Percentiles rank a stretch among this genome's conserved stretches.
These are phyloP conservation scores for Oreocharis arfaki DNA, from an alignment of 2,113 vertebrate species.

Conservation along the genomic window DNA sequence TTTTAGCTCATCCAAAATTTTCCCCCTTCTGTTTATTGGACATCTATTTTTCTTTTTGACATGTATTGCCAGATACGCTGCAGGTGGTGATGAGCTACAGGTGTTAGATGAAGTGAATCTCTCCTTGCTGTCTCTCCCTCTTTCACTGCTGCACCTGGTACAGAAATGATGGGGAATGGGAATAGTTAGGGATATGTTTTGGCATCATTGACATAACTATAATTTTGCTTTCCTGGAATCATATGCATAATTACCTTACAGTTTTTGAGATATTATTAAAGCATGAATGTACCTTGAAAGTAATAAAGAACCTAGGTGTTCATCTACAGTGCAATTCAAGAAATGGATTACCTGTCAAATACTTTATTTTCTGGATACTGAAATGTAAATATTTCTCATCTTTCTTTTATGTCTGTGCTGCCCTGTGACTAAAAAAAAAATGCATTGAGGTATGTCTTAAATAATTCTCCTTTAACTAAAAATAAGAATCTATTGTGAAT, in stretches of 20 bases:
- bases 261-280: background rate
- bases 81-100: background rate
- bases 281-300: background rate
- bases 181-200: background rate
- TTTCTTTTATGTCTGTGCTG: background rate
- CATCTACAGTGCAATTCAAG: background rate
- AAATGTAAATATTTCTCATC: background rate
- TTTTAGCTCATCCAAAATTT: background rate
- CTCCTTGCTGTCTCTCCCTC: background rate
- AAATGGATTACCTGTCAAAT: background rate
- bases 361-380: background rate
- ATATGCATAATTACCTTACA: background rate
- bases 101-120: background rate
- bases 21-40: background rate
- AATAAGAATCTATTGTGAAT: background rate
- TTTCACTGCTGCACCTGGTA: background rate
- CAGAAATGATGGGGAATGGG: background rate
- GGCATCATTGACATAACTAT: background rate
- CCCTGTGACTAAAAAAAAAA: background rate
- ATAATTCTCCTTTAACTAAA: background rate
- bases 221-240: background rate
- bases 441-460: accelerated
- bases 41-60: background rate
- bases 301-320: background rate
- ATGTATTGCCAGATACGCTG: background rate